Evolutionary conservation across 64 coral and sea anemone species (phyloP), one percentile per base, ranked within the genome.

Genomic region (Hydrozoanthus tunicans): DNA sequence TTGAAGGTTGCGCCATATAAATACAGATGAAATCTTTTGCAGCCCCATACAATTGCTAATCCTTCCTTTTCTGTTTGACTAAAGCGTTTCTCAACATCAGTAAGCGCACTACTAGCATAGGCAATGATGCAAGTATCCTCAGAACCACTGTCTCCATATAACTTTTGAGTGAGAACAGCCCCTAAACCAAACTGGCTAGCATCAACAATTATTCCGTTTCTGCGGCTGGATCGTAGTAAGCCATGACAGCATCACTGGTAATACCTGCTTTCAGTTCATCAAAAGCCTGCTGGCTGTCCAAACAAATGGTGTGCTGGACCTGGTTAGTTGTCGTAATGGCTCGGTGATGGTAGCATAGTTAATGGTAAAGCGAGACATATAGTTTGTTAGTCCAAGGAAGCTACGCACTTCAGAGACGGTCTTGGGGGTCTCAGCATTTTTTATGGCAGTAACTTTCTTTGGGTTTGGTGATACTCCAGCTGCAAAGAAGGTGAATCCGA

Each of bases 171-270:
- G 43, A 65, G 25, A 14, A 63, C 9, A 5, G 59, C 81, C 13
- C 4, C 27, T 6, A 53, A 51, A 3, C 89, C 89, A 81, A 81
- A 62, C 1, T 77, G 89, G 77, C 89, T 91, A 24, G 77, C 89
- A 60, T 72, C 65, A 15, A 81, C 90, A 60, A 81, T 59, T 5
- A 91, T 79, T 73, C 75, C 0, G 90, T 91, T 71, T 91, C 56
- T 3, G 67, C 17, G 4, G 6, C 14, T 20, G 90, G 78, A n/a
- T 91, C 54, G 56, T 59, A 91, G 7, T 80, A 91, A 11, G 75
- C 51, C 74, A 90, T 90, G 25, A 79, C 58, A 17, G 75, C 24
- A 43, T 76, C 17, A 24, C 77, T 72, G 6, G 55, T 32, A 53
- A 81, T 90, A 9, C 23, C 13, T 15, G 63, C 61, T 69, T 91